Base-by-base conservation (phyloP, 2,113 vertebrate species). In the Lucifuga dentata region DNA sequence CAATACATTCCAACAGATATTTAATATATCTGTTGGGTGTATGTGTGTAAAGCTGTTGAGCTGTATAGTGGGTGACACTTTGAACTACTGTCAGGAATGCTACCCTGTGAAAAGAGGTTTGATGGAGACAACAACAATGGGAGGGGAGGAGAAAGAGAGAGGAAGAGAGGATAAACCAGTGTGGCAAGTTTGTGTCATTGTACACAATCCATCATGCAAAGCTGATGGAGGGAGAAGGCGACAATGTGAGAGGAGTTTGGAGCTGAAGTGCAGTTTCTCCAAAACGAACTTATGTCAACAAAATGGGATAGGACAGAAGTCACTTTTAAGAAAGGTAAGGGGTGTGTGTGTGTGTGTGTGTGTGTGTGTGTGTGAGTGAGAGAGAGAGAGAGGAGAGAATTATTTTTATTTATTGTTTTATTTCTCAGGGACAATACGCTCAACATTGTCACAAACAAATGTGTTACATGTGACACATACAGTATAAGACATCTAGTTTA, bases 91-190 rank as follows among this genome's bases (percentile, higher is more conserved):
- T 80, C 40, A 85, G 79, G 84, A 91, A 91, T 89, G 88, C 69
- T 57, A 81, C 76, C 66, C 78, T 84, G 81, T 85, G 78, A 90
- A 78, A 73, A 49, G 56, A 86, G 68, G 73, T 73, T 69, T 76
- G 46, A 78, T 49, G 57, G 67, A 83, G 58, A 73, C 52, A 75
- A 86, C 56, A 86, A 88, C 85, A 86, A 90, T 76, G 26, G 55
- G 46, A 77, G 66, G 58, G 80, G 39, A 19, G 58, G 20, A 45
- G 23, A 40, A 57, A 13, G 60, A 78, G 44, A 81, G 55, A 57
- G 49, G 33, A 68, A 58, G 44, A 76, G 80, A 84, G 66, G 84
- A 78, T 15, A 88, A 92, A 94, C 92, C 90, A 90, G 93, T 91
- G 81, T 66, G 77, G 81, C 87, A 69, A 78, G 92, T 93, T 91